Conservation (phyloP, 2,888 invertebrate genomes). For the Bellardia bayeri region DNA sequence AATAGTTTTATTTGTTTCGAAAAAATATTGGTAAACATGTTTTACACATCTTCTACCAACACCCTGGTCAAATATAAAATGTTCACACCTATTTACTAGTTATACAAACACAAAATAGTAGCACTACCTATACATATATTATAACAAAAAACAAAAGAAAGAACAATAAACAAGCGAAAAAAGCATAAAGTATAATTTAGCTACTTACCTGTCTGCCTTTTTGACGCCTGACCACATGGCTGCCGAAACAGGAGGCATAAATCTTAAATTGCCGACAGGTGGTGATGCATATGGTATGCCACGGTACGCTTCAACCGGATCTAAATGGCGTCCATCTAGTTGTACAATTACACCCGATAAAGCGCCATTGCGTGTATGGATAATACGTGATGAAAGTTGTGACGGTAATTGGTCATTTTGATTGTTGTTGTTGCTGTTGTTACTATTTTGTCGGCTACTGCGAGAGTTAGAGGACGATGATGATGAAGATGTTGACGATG, state of each 20-base stretch:
- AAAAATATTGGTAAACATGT: no score
- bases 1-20: no score
- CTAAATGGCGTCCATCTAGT: constrained; percentile 91
- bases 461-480: constrained; percentile 58
- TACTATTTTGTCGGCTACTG: constrained; percentile 73
- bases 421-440: constrained; percentile 76
- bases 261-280: constrained; percentile 93
- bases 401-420: constrained; percentile 84
- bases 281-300: constrained; percentile 98
- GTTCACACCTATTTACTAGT: background rate
- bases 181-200: constrained; percentile 11
- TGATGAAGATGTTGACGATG: constrained; percentile 63
- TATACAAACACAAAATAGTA: background rate
- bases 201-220: constrained; percentile 88
- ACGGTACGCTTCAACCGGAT: constrained; percentile 95
- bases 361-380: constrained; percentile 94
- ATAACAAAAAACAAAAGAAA: background rate
- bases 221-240: constrained; percentile 96
- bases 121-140: background rate
- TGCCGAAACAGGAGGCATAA: constrained; percentile 98
- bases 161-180: background rate
- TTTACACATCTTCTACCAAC: no score
- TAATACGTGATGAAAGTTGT: constrained; percentile 91
- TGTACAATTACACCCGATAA: constrained; percentile 93
- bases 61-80: no score